A percentile compares a stretch with the other conserved stretches of the same genome.
These are phyloP conservation scores for Brachyalestes nurse DNA, from an alignment of 2,797 vertebrate species.

Conservation along the genomic window DNA sequence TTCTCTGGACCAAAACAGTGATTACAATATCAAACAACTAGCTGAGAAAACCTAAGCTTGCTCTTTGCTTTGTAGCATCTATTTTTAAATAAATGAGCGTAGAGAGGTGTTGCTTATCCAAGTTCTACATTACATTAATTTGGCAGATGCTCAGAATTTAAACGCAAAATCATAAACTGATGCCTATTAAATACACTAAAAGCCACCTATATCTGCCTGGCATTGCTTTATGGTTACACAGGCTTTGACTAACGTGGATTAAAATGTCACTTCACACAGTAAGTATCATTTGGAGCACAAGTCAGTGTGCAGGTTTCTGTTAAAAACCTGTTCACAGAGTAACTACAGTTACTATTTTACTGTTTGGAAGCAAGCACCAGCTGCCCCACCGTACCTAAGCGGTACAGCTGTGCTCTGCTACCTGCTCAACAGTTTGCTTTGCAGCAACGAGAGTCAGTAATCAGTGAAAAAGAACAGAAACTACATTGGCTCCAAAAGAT, in stretches of 20 bases:
- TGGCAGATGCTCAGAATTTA: too few species aligned
- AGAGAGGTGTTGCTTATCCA: too few species aligned
- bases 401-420: background rate
- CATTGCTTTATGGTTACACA: background rate
- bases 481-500: background rate
- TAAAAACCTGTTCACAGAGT: background rate
- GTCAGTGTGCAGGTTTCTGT: conserved; percentile 27
- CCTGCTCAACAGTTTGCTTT: background rate
- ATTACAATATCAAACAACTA: background rate
- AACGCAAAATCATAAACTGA: background rate
- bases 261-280: background rate
- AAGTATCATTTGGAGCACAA: background rate
- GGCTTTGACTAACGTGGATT: background rate
- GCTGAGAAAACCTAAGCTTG: background rate
- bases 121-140: too few species aligned
- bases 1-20: too few species aligned
- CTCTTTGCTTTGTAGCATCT: background rate
- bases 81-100: background rate
- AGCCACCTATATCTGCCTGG: background rate
- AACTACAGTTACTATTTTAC: background rate
- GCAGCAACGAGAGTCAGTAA: background rate
- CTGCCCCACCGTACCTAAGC: background rate
- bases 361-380: background rate
- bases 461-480: background rate
- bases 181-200: background rate